phyloP scores from a whole-genome alignment of 2,888 invertebrate genomes.

The Sipha maydis region DNA sequence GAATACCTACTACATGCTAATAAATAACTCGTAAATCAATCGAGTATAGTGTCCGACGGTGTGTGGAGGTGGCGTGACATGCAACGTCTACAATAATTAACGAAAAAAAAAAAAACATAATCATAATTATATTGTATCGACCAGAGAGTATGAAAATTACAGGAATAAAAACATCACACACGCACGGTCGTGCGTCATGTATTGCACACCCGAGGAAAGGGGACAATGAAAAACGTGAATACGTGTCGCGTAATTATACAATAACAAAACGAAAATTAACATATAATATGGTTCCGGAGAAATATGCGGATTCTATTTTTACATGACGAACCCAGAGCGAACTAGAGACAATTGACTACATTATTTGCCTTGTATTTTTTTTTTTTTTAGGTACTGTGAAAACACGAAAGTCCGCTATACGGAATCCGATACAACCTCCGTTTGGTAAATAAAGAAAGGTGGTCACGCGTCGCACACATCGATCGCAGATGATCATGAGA shows the following conservation, averaged over 20 bases:
- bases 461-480: no score
- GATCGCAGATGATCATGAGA: no score
- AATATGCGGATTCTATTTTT: neutral
- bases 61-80: neutral
- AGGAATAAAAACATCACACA: neutral
- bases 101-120: neutral
- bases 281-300: neutral
- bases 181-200: neutral
- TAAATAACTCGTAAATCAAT: slow-evolving; percentile 48
- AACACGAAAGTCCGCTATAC: no score
- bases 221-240: neutral
- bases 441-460: no score
- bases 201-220: neutral
- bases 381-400: no score
- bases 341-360: neutral
- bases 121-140: slow-evolving; percentile 1
- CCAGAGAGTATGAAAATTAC: neutral
- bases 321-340: no score
- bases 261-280: neutral
- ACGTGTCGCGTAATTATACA: slow-evolving; percentile 1
- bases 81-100: slow-evolving; percentile 23
- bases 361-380: no score
- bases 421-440: no score
- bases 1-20: neutral
- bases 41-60: neutral